Percentiles rank a stretch among this genome's conserved stretches.
These are phyloP conservation scores for Rhogogaster chlorosoma DNA, from an alignment of 2,888 invertebrate genomes.

Conservation along the genomic window DNA sequence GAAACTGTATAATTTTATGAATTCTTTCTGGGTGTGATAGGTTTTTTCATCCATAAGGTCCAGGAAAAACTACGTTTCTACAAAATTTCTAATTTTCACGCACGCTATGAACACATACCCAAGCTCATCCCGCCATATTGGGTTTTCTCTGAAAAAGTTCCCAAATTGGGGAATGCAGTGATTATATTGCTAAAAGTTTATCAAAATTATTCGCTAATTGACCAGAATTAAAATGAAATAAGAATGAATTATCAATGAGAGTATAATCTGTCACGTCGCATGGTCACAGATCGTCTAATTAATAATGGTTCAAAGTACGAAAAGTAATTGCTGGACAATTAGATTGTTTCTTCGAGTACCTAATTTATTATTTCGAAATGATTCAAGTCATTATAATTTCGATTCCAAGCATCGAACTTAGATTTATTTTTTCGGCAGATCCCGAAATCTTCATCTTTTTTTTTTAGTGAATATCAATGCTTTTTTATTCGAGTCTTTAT, in stretches of 20 bases:
- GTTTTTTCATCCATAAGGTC: background rate
- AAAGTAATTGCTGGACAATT: background rate
- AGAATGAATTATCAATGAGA: too few species aligned
- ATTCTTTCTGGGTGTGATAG: background rate
- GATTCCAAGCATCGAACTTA: background rate
- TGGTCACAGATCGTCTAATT: too few species aligned
- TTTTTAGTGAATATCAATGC: background rate
- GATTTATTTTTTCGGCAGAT: background rate
- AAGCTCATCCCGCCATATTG: background rate
- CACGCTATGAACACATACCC: conserved; percentile 33
- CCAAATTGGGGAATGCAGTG: background rate
- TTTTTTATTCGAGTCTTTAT: background rate
- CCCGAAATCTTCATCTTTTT: background rate
- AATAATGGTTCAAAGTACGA: too few species aligned
- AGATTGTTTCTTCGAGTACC: background rate
- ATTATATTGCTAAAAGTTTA: background rate
- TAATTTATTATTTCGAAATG: background rate
- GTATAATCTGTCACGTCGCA: too few species aligned
- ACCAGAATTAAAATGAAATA: background rate
- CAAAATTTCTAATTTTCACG: background rate
- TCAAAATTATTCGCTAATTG: background rate
- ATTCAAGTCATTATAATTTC: background rate
- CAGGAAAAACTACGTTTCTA: background rate
- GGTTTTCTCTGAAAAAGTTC: conserved; percentile 27
- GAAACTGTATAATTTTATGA: background rate